phyloP scores from a whole-genome alignment of 2,113 vertebrate genomes.

The Grammomys surdaster region DNA sequence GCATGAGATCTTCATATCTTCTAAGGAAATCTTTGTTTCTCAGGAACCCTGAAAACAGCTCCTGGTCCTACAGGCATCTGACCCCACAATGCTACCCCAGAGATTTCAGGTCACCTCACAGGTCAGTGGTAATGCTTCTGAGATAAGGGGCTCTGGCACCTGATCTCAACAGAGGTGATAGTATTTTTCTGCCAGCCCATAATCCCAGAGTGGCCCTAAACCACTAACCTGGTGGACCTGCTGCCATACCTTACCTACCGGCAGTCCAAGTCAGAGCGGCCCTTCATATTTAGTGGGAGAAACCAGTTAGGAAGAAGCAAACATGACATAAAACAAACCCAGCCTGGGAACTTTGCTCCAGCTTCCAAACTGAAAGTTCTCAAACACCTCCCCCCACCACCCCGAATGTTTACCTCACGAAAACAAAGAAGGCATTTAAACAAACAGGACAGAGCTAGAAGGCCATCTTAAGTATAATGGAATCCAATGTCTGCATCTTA shows the following conservation, averaged over 20 bases:
- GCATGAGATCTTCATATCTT: neutral
- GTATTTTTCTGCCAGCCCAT: neutral
- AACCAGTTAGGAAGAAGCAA: conserved; percentile 55
- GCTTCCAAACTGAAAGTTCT: conserved; percentile 62
- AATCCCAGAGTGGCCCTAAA: neutral
- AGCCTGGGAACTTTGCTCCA: conserved; percentile 61
- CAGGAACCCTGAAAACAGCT: neutral
- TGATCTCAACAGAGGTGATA: neutral
- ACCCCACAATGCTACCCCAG: neutral
- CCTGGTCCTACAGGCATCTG: neutral
- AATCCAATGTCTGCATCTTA: conserved; percentile 33
- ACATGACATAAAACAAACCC: conserved; percentile 38
- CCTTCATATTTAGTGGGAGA: neutral
- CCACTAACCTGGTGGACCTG: neutral
- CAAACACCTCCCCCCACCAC: neutral
- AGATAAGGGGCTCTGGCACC: neutral
- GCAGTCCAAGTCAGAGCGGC: neutral
- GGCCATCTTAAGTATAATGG: neutral
- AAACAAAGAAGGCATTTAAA: conserved; percentile 1
- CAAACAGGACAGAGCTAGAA: conserved; percentile 19
- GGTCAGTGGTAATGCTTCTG: neutral
- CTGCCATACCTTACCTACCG: neutral
- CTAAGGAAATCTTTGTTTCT: neutral
- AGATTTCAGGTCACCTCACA: neutral
- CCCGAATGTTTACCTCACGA: conserved; percentile 19